These are phyloP conservation scores for Pocillopora meandrina DNA, from an alignment of 92 coral and sea anemone species.

Conservation along the genomic window DNA sequence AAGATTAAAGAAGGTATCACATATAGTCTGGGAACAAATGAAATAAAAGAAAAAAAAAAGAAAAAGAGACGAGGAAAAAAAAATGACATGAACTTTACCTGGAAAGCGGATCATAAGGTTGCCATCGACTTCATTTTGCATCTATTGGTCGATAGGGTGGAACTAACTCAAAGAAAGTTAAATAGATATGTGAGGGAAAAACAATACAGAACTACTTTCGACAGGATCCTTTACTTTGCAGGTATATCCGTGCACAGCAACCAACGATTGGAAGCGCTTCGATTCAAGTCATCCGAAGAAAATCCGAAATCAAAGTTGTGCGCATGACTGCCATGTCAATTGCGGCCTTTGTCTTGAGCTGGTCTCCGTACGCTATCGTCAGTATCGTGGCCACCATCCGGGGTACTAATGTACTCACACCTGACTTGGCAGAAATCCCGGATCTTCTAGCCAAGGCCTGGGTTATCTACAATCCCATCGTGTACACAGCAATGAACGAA, in stretches of 20 bases:
- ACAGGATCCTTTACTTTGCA: not conserved
- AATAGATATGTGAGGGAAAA: no score
- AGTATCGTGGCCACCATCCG: conserved; percentile 45
- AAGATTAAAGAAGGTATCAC: no score
- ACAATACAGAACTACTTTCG: not conserved
- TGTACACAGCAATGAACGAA: conserved; percentile 45
- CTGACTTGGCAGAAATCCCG: conserved; percentile 62
- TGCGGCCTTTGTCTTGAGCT: conserved; percentile 52
- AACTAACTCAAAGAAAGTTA: not conserved
- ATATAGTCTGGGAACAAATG: no score
- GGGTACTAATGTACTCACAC: conserved; percentile 28
- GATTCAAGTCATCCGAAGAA: conserved; percentile 17
- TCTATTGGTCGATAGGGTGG: not conserved
- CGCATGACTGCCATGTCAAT: conserved; percentile 59
- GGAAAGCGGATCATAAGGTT: no score
- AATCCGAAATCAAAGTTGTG: conserved; percentile 53
- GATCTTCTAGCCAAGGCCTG: conserved; percentile 75
- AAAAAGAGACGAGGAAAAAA: no score
- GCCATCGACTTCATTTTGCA: no score
- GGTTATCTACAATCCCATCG: conserved; percentile 68
- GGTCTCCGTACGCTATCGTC: conserved; percentile 67
- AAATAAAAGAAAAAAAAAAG: no score
- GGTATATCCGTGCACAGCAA: not conserved
- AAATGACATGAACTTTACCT: no score
- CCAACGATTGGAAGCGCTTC: not conserved